Base-by-base conservation (phyloP, 2,888 invertebrate genomes). In the Alitta virens region DNA sequence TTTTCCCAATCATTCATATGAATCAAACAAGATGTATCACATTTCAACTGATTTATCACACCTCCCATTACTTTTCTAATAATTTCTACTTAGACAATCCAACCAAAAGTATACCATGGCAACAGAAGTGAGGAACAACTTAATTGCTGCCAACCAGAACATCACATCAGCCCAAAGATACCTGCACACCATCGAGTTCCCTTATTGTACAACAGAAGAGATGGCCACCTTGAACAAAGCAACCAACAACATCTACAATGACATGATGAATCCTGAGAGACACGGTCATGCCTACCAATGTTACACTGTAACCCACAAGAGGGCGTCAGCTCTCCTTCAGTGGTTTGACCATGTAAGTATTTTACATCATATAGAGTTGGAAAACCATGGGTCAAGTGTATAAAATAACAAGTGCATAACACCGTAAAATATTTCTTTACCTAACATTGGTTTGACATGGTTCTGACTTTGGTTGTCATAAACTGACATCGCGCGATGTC, bases 101-200 rank as follows among this genome's bases (percentile, higher is more conserved):
- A 33, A 33, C 12, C 33, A 33, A 12, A 33, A 80, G 14, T 85
- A 83, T 71, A 78, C 79, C 52, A 76, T 83, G 21, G 84, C 84
- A 0, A 85, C 85, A 1, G 84, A 85, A 71, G 80, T 83, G 0
- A 71, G 86, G 24, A 85, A 85, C 74, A 85, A 85, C 73, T 75
- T 85, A 55, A 79, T 85, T 7, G 85, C 85, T 1, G 85, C 85
- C 1, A 78, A 78, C n/a, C 85, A 85, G 71, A 85, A 86, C 70
- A 78, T 86, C 12, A 77, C 79, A 61, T 83, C 80, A 14, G 83
- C 84, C 42, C 83, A 85, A 63, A 72, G 80, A 25, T 85, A 85
- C 68, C 74, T 85, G 46, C 76, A 78, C 40, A 83, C 82, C 64
- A 84, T 86, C n/a, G 72, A 80, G 53, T 85, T 86, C 69, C 85